Percentiles rank a stretch among this genome's conserved stretches.
phyloP scores from a whole-genome alignment of 2,113 vertebrate genomes.

The Puma concolor region DNA sequence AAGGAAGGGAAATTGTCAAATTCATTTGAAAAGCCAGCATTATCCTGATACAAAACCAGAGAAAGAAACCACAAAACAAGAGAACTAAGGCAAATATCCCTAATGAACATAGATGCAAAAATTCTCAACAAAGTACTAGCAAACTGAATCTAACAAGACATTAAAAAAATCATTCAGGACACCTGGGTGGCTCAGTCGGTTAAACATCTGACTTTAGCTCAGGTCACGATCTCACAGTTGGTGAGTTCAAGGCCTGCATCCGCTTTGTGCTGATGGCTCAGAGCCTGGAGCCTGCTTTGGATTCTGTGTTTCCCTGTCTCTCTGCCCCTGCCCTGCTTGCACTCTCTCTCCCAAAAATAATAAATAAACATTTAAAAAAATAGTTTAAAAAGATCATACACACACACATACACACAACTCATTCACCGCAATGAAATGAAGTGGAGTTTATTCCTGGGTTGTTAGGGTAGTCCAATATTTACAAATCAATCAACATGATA shows the following conservation, averaged over 20 bases:
- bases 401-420: neutral
- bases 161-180: neutral
- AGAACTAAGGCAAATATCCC: neutral
- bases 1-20: neutral
- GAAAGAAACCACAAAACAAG: neutral
- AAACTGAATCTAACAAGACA: neutral
- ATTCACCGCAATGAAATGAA: neutral
- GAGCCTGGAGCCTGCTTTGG: too few species aligned
- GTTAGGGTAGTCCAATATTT: neutral
- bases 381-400: too few species aligned
- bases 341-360: too few species aligned
- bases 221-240: too few species aligned
- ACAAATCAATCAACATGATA: neutral
- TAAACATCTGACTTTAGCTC: too few species aligned
- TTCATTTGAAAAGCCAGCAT: neutral
- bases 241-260: too few species aligned
- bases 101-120: neutral
- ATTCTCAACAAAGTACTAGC: neutral
- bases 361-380: too few species aligned
- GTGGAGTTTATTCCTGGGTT: neutral
- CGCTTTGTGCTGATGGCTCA: too few species aligned
- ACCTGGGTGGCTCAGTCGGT: too few species aligned
- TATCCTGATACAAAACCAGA: neutral
- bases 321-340: too few species aligned
- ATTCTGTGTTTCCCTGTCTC: too few species aligned